Evolutionary conservation across 2,888 invertebrate genomes (phyloP).

Genomic region (Dryomyza anilis): DNA sequence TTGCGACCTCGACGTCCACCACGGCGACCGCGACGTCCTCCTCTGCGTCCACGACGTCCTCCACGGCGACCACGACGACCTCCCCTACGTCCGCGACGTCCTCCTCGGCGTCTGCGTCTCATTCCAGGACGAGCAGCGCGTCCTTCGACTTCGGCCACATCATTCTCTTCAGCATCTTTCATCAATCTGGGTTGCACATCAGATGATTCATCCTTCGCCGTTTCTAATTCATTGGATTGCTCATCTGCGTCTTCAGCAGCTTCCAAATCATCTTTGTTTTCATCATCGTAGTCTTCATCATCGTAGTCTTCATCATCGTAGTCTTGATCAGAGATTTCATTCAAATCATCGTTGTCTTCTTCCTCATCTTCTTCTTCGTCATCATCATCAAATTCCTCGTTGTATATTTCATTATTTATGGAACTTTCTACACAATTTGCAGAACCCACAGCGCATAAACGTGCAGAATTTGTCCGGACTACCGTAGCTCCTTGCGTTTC

Average conservation of each 20-base stretch:
- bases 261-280: background rate
- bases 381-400: background rate
- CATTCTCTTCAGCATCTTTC: background rate
- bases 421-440: background rate
- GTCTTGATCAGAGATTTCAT: background rate
- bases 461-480: background rate
- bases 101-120: background rate
- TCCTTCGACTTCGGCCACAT: background rate
- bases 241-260: background rate
- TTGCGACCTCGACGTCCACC: background rate
- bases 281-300: no score
- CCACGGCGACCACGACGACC: conserved; percentile 1
- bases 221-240: background rate
- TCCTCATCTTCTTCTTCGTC: conserved; percentile 7
- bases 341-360: no score
- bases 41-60: background rate
- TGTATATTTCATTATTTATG: background rate
- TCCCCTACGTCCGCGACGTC: conserved; percentile 2
- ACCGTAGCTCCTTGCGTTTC: conserved; percentile 9
- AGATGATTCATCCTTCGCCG: background rate
- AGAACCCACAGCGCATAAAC: background rate
- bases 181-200: background rate
- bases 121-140: background rate
- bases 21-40: background rate
- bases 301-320: conserved; percentile 15